These are phyloP conservation scores for Drymodes brunneopygia DNA, from an alignment of 2,113 vertebrate genomes.

Conservation along the genomic window DNA sequence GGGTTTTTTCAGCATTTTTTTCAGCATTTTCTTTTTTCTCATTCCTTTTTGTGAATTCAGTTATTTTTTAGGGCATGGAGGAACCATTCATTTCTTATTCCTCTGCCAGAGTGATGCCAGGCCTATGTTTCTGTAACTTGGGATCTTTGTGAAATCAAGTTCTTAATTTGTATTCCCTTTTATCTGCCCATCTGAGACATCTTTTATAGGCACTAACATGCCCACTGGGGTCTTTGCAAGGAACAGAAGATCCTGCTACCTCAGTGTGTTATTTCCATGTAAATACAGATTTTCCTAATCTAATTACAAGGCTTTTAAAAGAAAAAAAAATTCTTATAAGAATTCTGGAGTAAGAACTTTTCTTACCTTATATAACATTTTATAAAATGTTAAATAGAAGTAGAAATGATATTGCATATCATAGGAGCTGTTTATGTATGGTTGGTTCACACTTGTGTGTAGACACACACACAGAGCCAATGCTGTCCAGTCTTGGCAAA, in stretches of 20 bases:
- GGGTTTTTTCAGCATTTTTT: not conserved
- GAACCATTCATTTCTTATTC: not conserved
- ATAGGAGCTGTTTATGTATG: not conserved
- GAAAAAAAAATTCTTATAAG: not conserved
- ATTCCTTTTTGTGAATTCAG: not conserved
- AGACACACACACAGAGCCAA: not conserved
- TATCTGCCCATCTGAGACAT: not conserved
- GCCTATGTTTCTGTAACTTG: not conserved
- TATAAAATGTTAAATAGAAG: not conserved
- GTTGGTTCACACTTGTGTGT: not conserved
- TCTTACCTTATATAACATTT: not conserved
- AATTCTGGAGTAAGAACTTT: not conserved
- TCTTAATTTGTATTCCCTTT: not conserved
- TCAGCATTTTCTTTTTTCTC: not conserved
- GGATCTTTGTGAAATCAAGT: not conserved
- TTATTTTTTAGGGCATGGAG: not conserved
- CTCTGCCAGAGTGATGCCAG: not conserved
- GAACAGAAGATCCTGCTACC: not conserved
- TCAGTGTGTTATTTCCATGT: not conserved
- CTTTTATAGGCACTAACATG: not conserved
- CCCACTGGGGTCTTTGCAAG: accelerated
- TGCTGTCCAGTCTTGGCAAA: not conserved
- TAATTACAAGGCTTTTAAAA: not conserved
- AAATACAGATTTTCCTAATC: not conserved
- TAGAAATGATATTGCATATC: not conserved